Base-by-base conservation (phyloP, 2,113 vertebrate species). In the Cyprinodon tularosa region DNA sequence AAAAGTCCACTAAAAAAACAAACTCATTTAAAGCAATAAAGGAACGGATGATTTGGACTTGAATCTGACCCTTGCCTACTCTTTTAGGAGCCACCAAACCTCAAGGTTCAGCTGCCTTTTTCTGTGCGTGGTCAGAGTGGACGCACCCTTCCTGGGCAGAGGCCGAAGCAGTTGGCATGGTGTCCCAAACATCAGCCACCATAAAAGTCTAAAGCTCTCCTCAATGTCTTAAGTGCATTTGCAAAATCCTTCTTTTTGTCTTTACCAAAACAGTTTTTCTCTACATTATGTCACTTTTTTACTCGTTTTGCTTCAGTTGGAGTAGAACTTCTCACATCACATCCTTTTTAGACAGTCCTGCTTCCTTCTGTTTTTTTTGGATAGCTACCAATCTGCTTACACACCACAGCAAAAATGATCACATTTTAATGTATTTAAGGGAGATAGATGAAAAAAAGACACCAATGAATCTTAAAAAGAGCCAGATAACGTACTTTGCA, bases 61-160 rank as follows among this genome's bases (percentile, higher is more conserved):
- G 69, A 66, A 62, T 36, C 9, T 71, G 89, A 83, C 65, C 79
- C 87, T 72, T 87, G 69, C 68, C 75, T 47, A 40, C 66, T 71
- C 71, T 68, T 84, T 85, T 47, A 74, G 78, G 38, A 77, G 71
- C 66, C 60, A 78, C 84, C 80, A 83, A 85, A 86, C 77, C 85
- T 67, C 72, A 1, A 67, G 74, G 36, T 85, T 82, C 76, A 74
- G 79, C 37, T 71, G 82, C 39, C 74, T 88, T 86, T 89, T 89
- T 81, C 74, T 72, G 86, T 76, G 80, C 86, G 86, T 63, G 74
- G 83, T 71, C 80, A 67, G 80, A 80, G 62, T 62, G 82, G 11
- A 76, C 88, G 82, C 91, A 70, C 90, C 91, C 90, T 92, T 92
- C 90, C 90, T 88, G 85, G 71, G 69, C 76, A 67, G 72, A 44